Base-by-base conservation (phyloP, 1,140 invertebrate genomes). In the Daktulosphaira vitifoliae region DNA sequence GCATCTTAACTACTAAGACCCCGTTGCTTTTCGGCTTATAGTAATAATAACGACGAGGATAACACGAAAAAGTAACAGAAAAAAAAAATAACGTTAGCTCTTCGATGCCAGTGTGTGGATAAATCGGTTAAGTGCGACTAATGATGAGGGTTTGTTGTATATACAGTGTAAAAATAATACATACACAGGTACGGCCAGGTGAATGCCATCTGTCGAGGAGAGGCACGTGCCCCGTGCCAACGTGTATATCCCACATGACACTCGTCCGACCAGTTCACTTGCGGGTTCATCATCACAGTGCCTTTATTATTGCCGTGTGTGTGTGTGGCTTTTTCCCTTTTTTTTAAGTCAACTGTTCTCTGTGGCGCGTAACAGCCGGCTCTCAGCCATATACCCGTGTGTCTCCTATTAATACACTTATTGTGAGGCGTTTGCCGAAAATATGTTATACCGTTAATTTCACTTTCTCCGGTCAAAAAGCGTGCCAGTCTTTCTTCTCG, bases 201-300 rank as follows among this genome's bases (percentile, higher is more conserved):
- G 54, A 59, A 59, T 26, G 20, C 54, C 54, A 59, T 59, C 54
- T 59, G 54, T 59, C 38, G 23, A 15, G 38, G 38, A 59, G 23
- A 56, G 39, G 54, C 54, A 59, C 54, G 54, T 59, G 54, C 54
- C 39, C 54, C 39, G 4, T 4, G 11, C 23, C n/a, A 38, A 18
- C 49, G 53, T 26, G 49, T 53, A 59, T 59, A 44, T 59, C 54
- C 54, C 54, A 59, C 54, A 59, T 59, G 54, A 59, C 54, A 59
- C 54, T 59, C 54, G 54, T 59, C 23, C 54, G 54, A 59, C 54
- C 54, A 59, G 54, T 59, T 59, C 54, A 59, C 54, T 59, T 18
- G 23, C 54, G 38, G 39, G 54, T 44, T 59, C 54, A 44, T 59
- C 54, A 38, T 44, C 42, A 44, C 54, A 23, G 54, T 59, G 26